phyloP scores from a whole-genome alignment of 2,888 invertebrate species.

The Cabera pusaria region DNA sequence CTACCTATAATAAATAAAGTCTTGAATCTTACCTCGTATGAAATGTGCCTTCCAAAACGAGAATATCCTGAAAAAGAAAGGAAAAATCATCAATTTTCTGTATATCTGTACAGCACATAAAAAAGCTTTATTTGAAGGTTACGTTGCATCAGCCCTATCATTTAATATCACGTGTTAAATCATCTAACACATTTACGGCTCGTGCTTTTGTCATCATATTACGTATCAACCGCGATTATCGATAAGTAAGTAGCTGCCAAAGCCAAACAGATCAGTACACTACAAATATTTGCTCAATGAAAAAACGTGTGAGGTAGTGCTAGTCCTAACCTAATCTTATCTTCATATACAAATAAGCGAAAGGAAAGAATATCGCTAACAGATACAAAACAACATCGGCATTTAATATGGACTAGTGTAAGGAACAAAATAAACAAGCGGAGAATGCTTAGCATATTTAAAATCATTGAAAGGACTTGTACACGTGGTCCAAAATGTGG shows the following conservation, averaged over 20 bases:
- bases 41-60: too few species aligned
- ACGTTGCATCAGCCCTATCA: constrained; percentile 66
- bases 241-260: too few species aligned
- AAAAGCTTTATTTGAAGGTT: constrained; percentile 7
- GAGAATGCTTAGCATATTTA: too few species aligned
- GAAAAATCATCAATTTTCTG: constrained; percentile 3
- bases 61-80: constrained; percentile 15
- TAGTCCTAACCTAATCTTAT: constrained; percentile 12
- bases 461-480: too few species aligned
- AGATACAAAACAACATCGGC: background rate
- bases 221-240: constrained; percentile 1
- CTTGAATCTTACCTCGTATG: too few species aligned
- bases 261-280: too few species aligned
- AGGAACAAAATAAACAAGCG: too few species aligned
- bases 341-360: constrained; percentile 8
- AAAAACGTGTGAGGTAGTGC: constrained; percentile 9
- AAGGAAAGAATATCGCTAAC: background rate
- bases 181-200: constrained; percentile 72
- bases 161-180: constrained; percentile 65
- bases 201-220: constrained; percentile 69
- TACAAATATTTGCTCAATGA: constrained; percentile 2
- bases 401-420: too few species aligned
- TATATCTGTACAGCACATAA: too few species aligned
- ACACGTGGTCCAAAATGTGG: too few species aligned
- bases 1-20: too few species aligned